phyloP scores from a whole-genome alignment of 2,797 vertebrate species.

The Erethizon dorsatum region DNA sequence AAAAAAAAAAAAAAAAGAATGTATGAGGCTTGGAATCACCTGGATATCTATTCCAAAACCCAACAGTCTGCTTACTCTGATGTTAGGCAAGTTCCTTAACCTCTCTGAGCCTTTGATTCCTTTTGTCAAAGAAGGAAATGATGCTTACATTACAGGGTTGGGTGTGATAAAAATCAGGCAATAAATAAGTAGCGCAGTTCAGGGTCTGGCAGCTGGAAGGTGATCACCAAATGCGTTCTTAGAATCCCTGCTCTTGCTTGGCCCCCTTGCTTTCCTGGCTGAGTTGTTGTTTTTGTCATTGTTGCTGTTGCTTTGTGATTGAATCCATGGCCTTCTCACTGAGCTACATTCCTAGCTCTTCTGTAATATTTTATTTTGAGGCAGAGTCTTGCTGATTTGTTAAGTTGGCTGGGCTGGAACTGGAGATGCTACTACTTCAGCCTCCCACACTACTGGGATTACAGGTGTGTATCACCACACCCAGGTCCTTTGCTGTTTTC shows the following conservation, averaged over 20 bases:
- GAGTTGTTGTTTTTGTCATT: too few species aligned
- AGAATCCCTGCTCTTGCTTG: not conserved
- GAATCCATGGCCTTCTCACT: not conserved
- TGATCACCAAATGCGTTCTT: not conserved
- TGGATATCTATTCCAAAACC: too few species aligned
- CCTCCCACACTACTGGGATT: not conserved
- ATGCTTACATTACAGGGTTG: too few species aligned
- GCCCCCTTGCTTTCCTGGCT: too few species aligned
- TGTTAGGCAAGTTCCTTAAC: too few species aligned
- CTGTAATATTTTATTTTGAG: not conserved
- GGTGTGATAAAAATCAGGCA: not conserved
- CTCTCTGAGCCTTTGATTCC: not conserved
- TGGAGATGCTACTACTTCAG: not conserved
- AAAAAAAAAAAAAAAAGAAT: too few species aligned
- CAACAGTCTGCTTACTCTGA: accelerated
- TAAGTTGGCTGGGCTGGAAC: not conserved
- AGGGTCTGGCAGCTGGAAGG: accelerated
- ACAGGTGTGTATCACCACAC: not conserved
- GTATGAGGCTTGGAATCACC: not conserved
- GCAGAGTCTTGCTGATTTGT: not conserved
- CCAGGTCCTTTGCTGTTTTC: too few species aligned
- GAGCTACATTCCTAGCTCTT: not conserved
- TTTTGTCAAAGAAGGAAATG: not conserved
- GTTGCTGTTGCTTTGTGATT: not conserved
- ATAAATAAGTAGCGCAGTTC: not conserved